phyloP scores from a whole-genome alignment of 2,797 vertebrate genomes.

The Sebastes kiyomatsui region DNA sequence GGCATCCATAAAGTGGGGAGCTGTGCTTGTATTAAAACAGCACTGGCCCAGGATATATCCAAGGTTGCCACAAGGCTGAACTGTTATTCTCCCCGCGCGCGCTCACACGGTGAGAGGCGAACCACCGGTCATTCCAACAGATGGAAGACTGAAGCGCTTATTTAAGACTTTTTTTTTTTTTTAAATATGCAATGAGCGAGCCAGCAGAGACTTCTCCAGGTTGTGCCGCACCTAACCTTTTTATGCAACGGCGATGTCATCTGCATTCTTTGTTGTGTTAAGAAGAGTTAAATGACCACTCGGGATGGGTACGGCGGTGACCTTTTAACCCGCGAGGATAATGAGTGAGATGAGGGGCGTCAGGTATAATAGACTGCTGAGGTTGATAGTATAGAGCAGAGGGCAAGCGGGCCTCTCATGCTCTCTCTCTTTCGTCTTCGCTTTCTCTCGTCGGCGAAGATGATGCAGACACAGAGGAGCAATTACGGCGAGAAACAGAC shows the following conservation, averaged over 20 bases:
- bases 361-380: constrained; percentile 72
- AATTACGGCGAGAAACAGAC: constrained; percentile 67
- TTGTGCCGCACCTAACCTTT: constrained; percentile 74
- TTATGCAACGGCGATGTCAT: constrained; percentile 80
- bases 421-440: constrained; percentile 3
- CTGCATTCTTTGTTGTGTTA: constrained; percentile 81
- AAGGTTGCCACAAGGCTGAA: constrained; percentile 78
- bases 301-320: constrained; percentile 69
- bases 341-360: constrained; percentile 79
- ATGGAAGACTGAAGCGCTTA: constrained; percentile 36
- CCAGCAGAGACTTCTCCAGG: constrained; percentile 59
- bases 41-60: constrained; percentile 63
- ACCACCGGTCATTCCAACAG: constrained; percentile 46
- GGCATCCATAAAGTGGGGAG: constrained; percentile 71
- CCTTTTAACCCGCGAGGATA: constrained; percentile 79
- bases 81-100: constrained; percentile 60
- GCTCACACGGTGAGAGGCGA: constrained; percentile 14
- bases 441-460: constrained; percentile 57
- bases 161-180: constrained; percentile 52
- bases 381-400: constrained; percentile 68
- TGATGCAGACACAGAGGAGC: constrained; percentile 72
- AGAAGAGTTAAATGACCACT: constrained; percentile 84
- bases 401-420: constrained; percentile 53
- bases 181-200: constrained; percentile 70
- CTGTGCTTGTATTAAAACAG: constrained; percentile 75